phyloP scores from a whole-genome alignment of 1,140 invertebrate species.

The Artemia franciscana region DNA sequence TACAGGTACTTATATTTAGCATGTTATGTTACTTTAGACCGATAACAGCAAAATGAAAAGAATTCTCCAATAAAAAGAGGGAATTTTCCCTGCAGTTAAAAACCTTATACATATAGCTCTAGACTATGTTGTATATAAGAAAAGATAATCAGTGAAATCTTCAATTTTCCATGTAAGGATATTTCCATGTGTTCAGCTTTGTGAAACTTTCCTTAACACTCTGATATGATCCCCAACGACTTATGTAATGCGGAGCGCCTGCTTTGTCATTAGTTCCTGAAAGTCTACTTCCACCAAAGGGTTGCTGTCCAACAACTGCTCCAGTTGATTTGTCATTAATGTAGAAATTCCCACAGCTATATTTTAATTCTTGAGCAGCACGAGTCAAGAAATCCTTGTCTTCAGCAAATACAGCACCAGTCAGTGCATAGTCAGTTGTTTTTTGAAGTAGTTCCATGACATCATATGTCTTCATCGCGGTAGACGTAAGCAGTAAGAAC shows the following conservation, averaged over 20 bases:
- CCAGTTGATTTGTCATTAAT: conserved; percentile 98
- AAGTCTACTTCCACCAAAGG: conserved; percentile 83
- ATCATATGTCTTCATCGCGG: conserved; percentile 49
- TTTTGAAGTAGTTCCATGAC: conserved; percentile 47
- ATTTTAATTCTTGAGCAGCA: conserved; percentile 54
- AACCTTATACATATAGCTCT: too few species aligned
- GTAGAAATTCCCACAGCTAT: conserved; percentile 88
- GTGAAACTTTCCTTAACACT: conserved; percentile 84
- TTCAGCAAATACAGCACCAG: conserved; percentile 76
- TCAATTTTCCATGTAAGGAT: conserved; percentile 68
- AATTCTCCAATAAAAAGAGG: too few species aligned
- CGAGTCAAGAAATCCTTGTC: conserved; percentile 52
- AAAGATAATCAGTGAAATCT: neutral
- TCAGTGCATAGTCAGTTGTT: conserved; percentile 72
- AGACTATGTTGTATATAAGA: too few species aligned
- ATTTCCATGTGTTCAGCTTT: conserved; percentile 55
- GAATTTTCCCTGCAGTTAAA: too few species aligned
- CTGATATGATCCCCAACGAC: conserved; percentile 79
- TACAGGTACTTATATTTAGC: too few species aligned
- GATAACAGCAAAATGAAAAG: too few species aligned
- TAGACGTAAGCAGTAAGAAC: conserved; percentile 81
- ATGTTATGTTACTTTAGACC: too few species aligned
- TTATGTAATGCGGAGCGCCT: conserved; percentile 85
- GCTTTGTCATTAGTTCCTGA: conserved; percentile 99
- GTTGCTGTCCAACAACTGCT: conserved; percentile 93